Evolutionary conservation across 1,140 invertebrate species (phyloP), one percentile per base, ranked within the genome.

Genomic region (Rhagoletis pomonella): DNA sequence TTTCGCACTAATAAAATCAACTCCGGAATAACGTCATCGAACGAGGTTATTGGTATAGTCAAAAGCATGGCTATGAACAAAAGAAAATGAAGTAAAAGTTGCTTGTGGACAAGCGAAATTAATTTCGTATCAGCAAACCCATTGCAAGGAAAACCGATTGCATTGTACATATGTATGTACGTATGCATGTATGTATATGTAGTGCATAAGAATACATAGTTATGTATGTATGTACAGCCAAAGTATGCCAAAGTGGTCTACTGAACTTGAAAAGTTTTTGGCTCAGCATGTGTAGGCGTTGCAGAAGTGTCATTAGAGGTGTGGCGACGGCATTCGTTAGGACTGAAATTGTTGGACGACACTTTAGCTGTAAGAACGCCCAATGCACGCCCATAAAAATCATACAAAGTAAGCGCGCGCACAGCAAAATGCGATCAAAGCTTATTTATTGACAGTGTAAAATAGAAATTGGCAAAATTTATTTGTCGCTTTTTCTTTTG

Each of bases 251-350:
- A 47, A 47, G 5, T 73, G 69, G 19, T 44, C 55, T 55, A 81
- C 55, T 81, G 73, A 81, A 58, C 73, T 81, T 81, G 73, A 81
- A 58, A 81, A 58, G 73, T 81, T 81, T 81, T 17, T 42, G 65
- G 4, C 12, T 10, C 0, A 39, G 29, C 9, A 39, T 29, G 14
- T 3, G 12, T 17, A 73, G 12, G 69, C 69, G 69, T 50, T 73
- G 42, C 44, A 17, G 69, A 47, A 39, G 44, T 73, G 69, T 50
- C 69, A 73, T 1, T n/a, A 12, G 5, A 73, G 39, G 3, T 73
- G 69, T 73, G 69, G 42, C 69, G 42, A 69, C 12, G 12, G 17
- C 44, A 19, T 65, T 65, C 4, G 64, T 65, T 14, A 10, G 67
- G 44, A 50, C 9, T 7, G 55, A 77, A 77, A 7, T 77, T 29